Conservation (phyloP, 2,888 invertebrate genomes). For the Ophion slaviceki region DNA sequence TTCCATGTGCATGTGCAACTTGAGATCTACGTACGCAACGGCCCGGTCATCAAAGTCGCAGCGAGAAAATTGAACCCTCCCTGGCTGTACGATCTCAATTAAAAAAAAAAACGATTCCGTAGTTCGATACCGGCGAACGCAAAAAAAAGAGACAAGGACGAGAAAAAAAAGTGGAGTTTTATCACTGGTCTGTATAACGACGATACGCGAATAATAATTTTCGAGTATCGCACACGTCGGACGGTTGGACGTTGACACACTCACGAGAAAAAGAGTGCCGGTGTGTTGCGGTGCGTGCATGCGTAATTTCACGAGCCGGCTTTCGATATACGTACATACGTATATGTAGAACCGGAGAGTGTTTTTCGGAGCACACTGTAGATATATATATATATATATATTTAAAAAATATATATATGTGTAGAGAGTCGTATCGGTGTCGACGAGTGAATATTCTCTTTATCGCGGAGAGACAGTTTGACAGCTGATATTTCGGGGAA, state of each 20-base stretch:
- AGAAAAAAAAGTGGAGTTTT: conserved; percentile 11
- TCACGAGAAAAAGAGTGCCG: not conserved
- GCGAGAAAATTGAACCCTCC: too few relatives aligned
- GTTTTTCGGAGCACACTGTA: not conserved
- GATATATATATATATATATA: not conserved
- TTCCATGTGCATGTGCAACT: conserved; percentile 45
- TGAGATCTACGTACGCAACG: not conserved
- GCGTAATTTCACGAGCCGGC: conserved; percentile 6
- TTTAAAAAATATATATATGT: too few relatives aligned
- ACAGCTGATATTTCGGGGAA: not conserved
- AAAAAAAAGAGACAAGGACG: not conserved
- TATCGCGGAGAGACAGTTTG: not conserved
- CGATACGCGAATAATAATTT: too few relatives aligned
- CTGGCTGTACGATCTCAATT: too few relatives aligned
- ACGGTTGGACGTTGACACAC: not conserved
- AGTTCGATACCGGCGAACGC: not conserved
- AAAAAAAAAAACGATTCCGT: too few relatives aligned
- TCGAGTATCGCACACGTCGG: too few relatives aligned
- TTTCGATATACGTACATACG: not conserved
- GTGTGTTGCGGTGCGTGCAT: not conserved
- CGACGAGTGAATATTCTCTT: conserved; percentile 9
- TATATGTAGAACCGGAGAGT: not conserved
- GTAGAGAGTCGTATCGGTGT: conserved; percentile 2
- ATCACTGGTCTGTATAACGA: not conserved
- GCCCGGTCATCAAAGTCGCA: not conserved